These are phyloP conservation scores for Siniperca chuatsi DNA, from an alignment of 2,113 vertebrate species.

Conservation along the genomic window DNA sequence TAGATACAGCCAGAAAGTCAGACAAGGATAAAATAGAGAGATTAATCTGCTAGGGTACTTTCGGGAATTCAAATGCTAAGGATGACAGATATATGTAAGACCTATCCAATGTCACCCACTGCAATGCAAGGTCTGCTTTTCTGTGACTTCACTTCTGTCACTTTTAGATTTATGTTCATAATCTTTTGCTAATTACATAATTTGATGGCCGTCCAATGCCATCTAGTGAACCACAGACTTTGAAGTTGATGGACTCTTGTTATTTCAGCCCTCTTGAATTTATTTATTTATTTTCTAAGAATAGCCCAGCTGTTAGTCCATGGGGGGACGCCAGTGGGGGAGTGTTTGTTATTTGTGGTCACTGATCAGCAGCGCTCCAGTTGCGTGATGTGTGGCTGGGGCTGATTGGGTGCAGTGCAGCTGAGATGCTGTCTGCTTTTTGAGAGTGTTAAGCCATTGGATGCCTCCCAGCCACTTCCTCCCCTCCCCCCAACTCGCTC, in stretches of 20 bases:
- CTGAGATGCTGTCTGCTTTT: slow-evolving; percentile 39
- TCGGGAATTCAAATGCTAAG: slow-evolving; percentile 30
- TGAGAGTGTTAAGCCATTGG: slow-evolving; percentile 30
- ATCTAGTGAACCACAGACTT: slow-evolving; percentile 20
- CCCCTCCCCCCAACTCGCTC: background rate
- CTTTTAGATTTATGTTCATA: slow-evolving; percentile 33
- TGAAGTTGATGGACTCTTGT: slow-evolving; percentile 17
- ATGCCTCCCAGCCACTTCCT: slow-evolving; percentile 22
- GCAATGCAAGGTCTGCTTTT: slow-evolving; percentile 34
- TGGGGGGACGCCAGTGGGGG: slow-evolving; percentile 36
- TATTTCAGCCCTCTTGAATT: slow-evolving; percentile 35
- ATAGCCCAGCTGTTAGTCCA: slow-evolving; percentile 62
- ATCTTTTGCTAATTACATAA: slow-evolving; percentile 48
- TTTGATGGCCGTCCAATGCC: slow-evolving; percentile 13
- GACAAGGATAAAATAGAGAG: slow-evolving; percentile 38
- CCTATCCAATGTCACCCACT: slow-evolving; percentile 1
- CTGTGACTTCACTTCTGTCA: slow-evolving; percentile 15
- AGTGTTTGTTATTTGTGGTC: slow-evolving; percentile 62
- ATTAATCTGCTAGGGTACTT: slow-evolving; percentile 39
- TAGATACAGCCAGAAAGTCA: slow-evolving; percentile 35
- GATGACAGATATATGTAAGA: slow-evolving; percentile 45
- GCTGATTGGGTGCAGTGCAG: slow-evolving; percentile 45
- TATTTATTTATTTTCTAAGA: slow-evolving; percentile 50
- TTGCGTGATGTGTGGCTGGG: slow-evolving; percentile 49
- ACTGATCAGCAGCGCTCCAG: slow-evolving; percentile 55